A percentile compares a stretch with the other conserved stretches of the same genome.
These are phyloP conservation scores for Ptychadena robeensis DNA, from an alignment of 2,797 vertebrate species.

Conservation along the genomic window DNA sequence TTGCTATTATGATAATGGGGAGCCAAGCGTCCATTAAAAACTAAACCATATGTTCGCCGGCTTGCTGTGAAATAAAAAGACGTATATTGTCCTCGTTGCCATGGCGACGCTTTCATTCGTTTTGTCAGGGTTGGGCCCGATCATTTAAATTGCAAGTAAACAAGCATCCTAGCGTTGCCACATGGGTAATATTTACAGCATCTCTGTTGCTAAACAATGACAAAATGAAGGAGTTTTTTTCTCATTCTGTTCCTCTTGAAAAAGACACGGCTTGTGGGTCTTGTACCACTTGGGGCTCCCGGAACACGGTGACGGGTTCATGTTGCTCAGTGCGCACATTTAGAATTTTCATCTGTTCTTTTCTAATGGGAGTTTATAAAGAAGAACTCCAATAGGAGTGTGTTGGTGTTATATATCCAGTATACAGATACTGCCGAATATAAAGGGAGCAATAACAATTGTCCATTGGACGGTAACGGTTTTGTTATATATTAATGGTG, in stretches of 20 bases:
- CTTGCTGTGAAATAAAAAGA: slow-evolving; percentile 87
- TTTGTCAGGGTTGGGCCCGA: slow-evolving; percentile 89
- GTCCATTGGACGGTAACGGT: no score
- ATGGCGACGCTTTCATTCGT: slow-evolving; percentile 94
- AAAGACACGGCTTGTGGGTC: slow-evolving; percentile 23
- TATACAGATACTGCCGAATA: no score
- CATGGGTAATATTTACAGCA: slow-evolving; percentile 91
- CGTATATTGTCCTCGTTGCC: slow-evolving; percentile 95
- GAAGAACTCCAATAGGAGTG: background rate
- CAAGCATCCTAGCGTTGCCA: slow-evolving; percentile 90
- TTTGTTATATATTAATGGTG: no score
- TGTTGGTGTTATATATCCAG: background rate
- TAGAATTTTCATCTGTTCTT: background rate
- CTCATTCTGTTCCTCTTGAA: slow-evolving; percentile 31
- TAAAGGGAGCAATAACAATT: no score
- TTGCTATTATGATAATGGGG: slow-evolving; percentile 89
- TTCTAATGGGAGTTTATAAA: background rate
- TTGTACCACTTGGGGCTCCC: slow-evolving; percentile 7
- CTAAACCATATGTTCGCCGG: slow-evolving; percentile 88
- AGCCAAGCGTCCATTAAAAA: slow-evolving; percentile 87
- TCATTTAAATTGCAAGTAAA: slow-evolving; percentile 92
- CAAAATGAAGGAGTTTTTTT: slow-evolving; percentile 74
- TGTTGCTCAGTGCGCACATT: background rate
- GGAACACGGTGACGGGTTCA: background rate
- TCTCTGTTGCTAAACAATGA: slow-evolving; percentile 94